A percentile compares a stretch with the other conserved stretches of the same genome.
These are phyloP conservation scores for Drosophila niveifrons DNA, from an alignment of 2,888 invertebrate genomes.

Conservation along the genomic window DNA sequence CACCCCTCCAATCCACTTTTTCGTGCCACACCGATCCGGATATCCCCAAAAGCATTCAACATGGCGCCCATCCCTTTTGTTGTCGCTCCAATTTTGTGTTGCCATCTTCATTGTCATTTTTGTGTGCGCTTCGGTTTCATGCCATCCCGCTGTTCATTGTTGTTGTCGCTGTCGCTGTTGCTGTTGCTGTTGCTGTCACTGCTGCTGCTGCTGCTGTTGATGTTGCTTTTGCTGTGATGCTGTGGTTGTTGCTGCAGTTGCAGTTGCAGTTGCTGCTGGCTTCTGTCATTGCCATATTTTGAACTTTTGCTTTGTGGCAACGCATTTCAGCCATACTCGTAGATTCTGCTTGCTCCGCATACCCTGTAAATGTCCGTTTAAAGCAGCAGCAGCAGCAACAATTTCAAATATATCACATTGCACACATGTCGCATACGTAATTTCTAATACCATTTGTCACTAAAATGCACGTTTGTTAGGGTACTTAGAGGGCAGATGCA, in stretches of 20 bases:
- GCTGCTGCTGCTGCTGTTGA: neutral
- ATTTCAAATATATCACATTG: no score
- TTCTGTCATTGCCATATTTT: conserved; percentile 69
- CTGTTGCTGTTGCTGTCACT: conserved; percentile 14
- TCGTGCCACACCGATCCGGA: conserved; percentile 40
- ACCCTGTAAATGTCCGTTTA: neutral
- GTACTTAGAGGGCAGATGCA: no score
- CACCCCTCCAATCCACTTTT: conserved; percentile 1
- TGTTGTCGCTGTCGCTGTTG: conserved; percentile 21
- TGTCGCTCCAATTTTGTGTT: conserved; percentile 53
- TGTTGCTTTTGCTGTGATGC: conserved; percentile 6
- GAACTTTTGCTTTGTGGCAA: conserved; percentile 54
- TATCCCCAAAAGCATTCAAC: conserved; percentile 60
- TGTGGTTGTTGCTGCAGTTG: no score
- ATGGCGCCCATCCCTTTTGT: conserved; percentile 58
- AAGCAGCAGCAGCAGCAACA: neutral
- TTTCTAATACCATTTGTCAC: no score
- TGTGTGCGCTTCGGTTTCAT: conserved; percentile 23
- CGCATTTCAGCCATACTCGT: conserved; percentile 24
- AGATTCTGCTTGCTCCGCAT: conserved; percentile 11
- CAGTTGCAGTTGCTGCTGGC: conserved; percentile 19
- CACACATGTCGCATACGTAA: no score
- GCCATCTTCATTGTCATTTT: conserved; percentile 61
- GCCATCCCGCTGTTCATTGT: conserved; percentile 6
- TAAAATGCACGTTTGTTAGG: no score